Evolutionary conservation across 2,888 invertebrate species (phyloP).

Genomic region (Bhutanitis thaidina): DNA sequence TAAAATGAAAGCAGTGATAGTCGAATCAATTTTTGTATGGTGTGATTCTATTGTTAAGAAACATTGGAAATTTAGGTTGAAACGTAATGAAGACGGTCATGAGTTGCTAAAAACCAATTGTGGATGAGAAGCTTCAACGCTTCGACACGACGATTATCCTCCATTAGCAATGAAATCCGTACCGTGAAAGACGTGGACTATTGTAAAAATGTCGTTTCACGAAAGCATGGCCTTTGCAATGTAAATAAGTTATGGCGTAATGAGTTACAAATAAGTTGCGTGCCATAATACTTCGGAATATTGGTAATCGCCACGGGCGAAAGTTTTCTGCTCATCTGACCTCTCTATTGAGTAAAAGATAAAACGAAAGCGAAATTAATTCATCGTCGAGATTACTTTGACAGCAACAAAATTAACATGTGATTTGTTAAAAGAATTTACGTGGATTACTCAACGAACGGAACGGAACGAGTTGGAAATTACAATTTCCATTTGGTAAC

Average conservation of each 20-base stretch:
- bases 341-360: conserved; percentile 59
- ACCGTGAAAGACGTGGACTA: not conserved
- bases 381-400: conserved; percentile 54
- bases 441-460: conserved; percentile 24
- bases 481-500: not conserved
- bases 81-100: conserved; percentile 2
- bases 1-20: too few relatives aligned
- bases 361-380: conserved; percentile 74
- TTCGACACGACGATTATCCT: conserved; percentile 4
- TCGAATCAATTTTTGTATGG: too few relatives aligned
- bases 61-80: not conserved
- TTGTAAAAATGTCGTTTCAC: not conserved
- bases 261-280: too few relatives aligned
- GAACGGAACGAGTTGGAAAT: conserved; percentile 8
- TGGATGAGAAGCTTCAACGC: conserved; percentile 21
- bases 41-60: conserved; percentile 27
- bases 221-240: too few relatives aligned
- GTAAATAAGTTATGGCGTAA: too few relatives aligned
- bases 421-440: conserved; percentile 36
- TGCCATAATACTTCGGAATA: too few relatives aligned
- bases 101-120: conserved; percentile 11
- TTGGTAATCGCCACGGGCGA: conserved; percentile 32
- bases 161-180: not conserved
- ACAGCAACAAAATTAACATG: conserved; percentile 52
- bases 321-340: conserved; percentile 61